Evolutionary conservation across 2,797 vertebrate genomes (phyloP), one percentile per base, ranked within the genome.

Genomic region (Channallabes apus): DNA sequence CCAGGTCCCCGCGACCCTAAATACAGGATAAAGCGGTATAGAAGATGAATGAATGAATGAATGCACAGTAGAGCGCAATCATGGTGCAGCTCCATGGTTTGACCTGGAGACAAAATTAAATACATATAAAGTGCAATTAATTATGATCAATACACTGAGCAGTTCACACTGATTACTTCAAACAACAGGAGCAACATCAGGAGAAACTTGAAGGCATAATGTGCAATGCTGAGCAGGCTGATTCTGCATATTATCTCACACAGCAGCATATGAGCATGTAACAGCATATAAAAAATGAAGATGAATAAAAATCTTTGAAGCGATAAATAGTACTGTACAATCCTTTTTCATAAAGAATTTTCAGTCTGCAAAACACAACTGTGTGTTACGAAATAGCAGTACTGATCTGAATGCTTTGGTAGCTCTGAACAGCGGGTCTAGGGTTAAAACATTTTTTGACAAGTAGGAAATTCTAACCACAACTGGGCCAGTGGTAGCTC

Each of bases 121-220:
- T 54, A 54, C 41, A 73, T 17, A 54, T 61, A 78, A 79, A 79
- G 58, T 41, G 58, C 22, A 79, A 22, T 22, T 6, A 32, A 78
- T 56, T 35, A 61, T 78, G 56, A 35, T 77, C 22, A 35, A 78
- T 35, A 78, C 32, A 38, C 76, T 38, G 76, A 79, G 58, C 58
- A 62, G 14, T 79, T 62, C 41, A 22, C 56, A 61, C 32, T 79
- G 62, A 79, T 79, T 79, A 41, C 58, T 79, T 14, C 3, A 61
- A 38, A 38, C 29, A 77, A 58, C 73, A 58, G 73, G 29, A 35
- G 73, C 54, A 76, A 8, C 18, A 76, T 58, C 15, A 58, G 51
- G 54, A 58, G 58, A 58, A 76, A 32, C 27, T 12, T 58, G 72
- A 76, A 0, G 17, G 51, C 17, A 77, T 77, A 58, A 22, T 22